These are phyloP conservation scores for Arion vulgaris DNA, from an alignment of 1,140 invertebrate species.

Conservation along the genomic window DNA sequence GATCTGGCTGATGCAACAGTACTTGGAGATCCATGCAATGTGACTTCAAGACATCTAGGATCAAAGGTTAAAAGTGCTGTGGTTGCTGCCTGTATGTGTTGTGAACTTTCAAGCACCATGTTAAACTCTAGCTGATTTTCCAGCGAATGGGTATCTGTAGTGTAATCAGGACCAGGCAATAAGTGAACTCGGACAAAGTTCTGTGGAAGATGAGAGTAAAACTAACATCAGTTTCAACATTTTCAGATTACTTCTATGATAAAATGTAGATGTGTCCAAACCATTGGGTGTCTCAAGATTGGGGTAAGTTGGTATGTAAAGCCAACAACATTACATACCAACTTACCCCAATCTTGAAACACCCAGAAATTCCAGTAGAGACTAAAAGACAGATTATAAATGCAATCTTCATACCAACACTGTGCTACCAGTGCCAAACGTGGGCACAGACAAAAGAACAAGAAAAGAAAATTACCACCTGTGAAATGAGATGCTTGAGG, in stretches of 20 bases:
- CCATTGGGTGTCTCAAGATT: not conserved
- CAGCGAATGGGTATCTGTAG: not conserved
- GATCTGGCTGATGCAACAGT: not conserved
- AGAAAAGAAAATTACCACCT: too few species aligned
- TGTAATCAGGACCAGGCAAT: not conserved
- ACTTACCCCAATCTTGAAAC: too few species aligned
- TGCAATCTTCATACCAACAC: too few species aligned
- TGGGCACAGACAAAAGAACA: too few species aligned
- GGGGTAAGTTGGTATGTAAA: not conserved
- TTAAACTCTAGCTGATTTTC: constrained; percentile 6
- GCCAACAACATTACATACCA: too few species aligned
- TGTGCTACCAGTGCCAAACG: too few species aligned
- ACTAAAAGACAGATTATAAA: not conserved
- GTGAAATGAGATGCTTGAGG: too few species aligned
- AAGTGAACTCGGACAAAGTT: not conserved
- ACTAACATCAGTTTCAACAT: not conserved
- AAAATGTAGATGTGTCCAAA: not conserved
- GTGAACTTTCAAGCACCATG: constrained; percentile 2
- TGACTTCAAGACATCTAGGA: not conserved
- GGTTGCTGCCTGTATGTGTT: not conserved
- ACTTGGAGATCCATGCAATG: not conserved
- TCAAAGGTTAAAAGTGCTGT: not conserved
- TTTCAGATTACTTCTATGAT: not conserved
- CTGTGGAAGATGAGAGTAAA: not conserved
- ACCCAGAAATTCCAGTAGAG: too few species aligned